Percentiles rank a stretch among this genome's conserved stretches.
These are phyloP conservation scores for Axinella damicornis DNA, from an alignment of 37 sponge, comb jelly and placozoan genomes.

Conservation along the genomic window DNA sequence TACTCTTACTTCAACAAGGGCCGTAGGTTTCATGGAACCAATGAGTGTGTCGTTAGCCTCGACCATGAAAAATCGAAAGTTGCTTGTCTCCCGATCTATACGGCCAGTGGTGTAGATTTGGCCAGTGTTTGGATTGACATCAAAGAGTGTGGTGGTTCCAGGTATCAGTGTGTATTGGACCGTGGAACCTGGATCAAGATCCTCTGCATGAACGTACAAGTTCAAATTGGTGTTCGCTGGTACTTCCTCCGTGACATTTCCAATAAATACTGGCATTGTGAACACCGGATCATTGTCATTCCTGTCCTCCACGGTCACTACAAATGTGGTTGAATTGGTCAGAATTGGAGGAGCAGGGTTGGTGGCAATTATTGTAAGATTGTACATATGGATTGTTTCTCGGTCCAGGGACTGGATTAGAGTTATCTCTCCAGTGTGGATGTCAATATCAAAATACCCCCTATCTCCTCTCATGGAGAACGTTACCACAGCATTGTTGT, in stretches of 20 bases:
- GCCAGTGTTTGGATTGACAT: constrained; percentile 36
- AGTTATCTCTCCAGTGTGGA: constrained; percentile 14
- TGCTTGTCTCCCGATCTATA: constrained; percentile 21
- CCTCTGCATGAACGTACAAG: neutral
- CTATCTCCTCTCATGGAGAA: constrained; percentile 7
- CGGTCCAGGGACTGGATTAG: constrained; percentile 10
- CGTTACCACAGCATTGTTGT: constrained; percentile 5
- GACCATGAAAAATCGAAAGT: neutral
- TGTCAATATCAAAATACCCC: constrained; percentile 48
- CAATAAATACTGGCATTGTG: neutral
- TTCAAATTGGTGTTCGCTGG: neutral
- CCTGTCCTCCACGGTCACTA: neutral
- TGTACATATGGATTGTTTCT: neutral
- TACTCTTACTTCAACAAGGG: constrained; percentile 15
- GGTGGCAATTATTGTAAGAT: constrained; percentile 12
- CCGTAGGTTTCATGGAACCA: neutral
- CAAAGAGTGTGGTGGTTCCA: constrained; percentile 4
- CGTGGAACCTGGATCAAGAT: constrained; percentile 10
- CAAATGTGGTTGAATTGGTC: neutral
- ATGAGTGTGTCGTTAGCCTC: constrained; percentile 17
- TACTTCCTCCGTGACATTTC: constrained; percentile 21
- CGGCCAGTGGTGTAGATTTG: neutral
- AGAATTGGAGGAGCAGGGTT: constrained; percentile 18
- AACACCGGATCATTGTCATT: constrained; percentile 61
- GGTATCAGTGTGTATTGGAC: constrained; percentile 9